phyloP scores from a whole-genome alignment of 2,113 vertebrate species.

The Cavia aperea region DNA sequence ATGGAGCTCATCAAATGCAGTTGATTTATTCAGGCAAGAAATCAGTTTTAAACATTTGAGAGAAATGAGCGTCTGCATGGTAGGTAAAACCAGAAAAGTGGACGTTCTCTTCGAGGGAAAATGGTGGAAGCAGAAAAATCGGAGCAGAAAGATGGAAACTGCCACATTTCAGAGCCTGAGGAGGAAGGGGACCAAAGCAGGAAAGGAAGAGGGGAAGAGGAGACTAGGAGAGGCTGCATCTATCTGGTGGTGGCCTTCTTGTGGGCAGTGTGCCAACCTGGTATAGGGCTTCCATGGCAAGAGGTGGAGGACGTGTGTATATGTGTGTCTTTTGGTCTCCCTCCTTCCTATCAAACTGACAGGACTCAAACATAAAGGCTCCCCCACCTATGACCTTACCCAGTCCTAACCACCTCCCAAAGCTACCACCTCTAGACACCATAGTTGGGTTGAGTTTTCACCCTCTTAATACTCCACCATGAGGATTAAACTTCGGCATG shows the following conservation, averaged over 20 bases:
- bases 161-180: background rate
- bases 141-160: background rate
- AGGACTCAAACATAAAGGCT: background rate
- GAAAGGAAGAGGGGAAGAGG: no score
- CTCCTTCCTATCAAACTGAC: background rate
- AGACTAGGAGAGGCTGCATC: background rate
- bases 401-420: background rate
- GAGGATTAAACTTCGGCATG: background rate
- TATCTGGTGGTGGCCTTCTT: background rate
- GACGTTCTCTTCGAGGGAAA: background rate
- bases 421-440: background rate
- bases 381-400: background rate
- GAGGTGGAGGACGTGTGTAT: background rate
- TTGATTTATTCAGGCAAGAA: background rate
- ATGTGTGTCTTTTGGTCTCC: background rate
- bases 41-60: background rate
- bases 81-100: background rate
- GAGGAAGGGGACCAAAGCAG: no score
- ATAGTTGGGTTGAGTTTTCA: background rate
- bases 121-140: background rate
- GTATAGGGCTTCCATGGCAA: no score
- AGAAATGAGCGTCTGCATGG: rapidly evolving
- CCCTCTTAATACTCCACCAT: background rate
- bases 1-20: background rate
- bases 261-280: no score